Base-by-base conservation (phyloP, 2,797 vertebrate genomes). In the Pseudochromis fuscus region DNA sequence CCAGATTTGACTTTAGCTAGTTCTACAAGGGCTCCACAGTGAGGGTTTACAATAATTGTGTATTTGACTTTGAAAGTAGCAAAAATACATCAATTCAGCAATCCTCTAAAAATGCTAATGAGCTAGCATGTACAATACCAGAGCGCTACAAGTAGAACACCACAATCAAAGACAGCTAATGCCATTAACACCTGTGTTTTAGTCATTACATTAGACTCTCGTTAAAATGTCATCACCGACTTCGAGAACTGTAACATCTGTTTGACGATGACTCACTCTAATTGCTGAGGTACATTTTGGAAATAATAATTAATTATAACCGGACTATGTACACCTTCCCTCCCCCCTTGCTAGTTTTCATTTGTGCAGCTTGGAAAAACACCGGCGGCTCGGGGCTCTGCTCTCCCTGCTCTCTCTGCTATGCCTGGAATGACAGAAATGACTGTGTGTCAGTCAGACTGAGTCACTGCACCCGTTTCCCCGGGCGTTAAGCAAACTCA, bases 401-500 rank as follows among this genome's bases (percentile, higher is more conserved):
- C 37, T 12, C 12, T n/a, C n/a, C 16, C 52, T 52, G 69, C 51
- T 28, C 57, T 33, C 77, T 77, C 61, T 81, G 76, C 67, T 78
- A 87, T 87, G 79, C 64, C 48, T 28, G 65, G 83, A 90, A 89
- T 90, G 82, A 87, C 68, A 87, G 83, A 87, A 85, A 81, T 76
- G 30, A 56, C 62, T 2, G 21, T 16, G 56, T 82, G 85, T 86
- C 88, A 86, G 62, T 88, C 67, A 81, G n/a, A 13, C 57, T 42
- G 51, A 86, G 25, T 73, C 72, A 73, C 62, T 72, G 62, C 44
- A 66, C 38, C 59, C 44, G 18, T 72, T 80, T 82, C 56, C n/a
- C 7, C 25, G 38, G 46, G 57, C 57, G 31, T 64, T 59, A 44
- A 64, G 61, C 44, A 50, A 51, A 56, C 35, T 7, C 37, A 77